Evolutionary conservation across 2,888 invertebrate genomes (phyloP).

Genomic region (Crematogaster levior): DNA sequence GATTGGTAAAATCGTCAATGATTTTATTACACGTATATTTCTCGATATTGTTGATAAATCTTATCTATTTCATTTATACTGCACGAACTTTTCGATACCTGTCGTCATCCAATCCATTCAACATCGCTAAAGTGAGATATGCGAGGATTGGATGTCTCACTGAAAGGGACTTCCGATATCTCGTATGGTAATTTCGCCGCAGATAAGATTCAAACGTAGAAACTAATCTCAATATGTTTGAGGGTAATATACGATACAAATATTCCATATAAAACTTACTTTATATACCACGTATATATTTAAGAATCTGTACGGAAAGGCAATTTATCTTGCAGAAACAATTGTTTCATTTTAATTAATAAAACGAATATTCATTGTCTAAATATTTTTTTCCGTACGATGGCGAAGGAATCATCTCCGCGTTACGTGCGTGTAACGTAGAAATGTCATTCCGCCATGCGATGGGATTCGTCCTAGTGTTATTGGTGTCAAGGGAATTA

Average conservation of each 20-base stretch:
- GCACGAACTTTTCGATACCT: conserved; percentile 6
- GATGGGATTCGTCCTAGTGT: conserved; percentile 37
- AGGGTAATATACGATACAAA: not conserved
- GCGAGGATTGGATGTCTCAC: conserved; percentile 37
- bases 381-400: not conserved
- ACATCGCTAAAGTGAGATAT: conserved; percentile 36
- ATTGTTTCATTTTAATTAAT: not conserved
- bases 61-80: not conserved
- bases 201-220: conserved; percentile 37
- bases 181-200: not conserved
- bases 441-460: conserved; percentile 29
- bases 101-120: conserved; percentile 27
- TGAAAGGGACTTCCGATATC: conserved; percentile 20
- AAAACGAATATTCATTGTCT: not conserved
- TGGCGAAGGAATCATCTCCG: not conserved
- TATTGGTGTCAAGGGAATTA: conserved; percentile 68
- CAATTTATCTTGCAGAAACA: not conserved
- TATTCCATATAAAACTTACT: not conserved
- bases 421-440: conserved; percentile 15
- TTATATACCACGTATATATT: too few relatives aligned
- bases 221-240: conserved; percentile 16
- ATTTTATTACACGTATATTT: too few relatives aligned
- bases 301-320: too few relatives aligned
- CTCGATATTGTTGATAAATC: not conserved
- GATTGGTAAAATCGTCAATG: not conserved